Base-by-base conservation (phyloP, 2,888 invertebrate species). In the Clitarchus hookeri region DNA sequence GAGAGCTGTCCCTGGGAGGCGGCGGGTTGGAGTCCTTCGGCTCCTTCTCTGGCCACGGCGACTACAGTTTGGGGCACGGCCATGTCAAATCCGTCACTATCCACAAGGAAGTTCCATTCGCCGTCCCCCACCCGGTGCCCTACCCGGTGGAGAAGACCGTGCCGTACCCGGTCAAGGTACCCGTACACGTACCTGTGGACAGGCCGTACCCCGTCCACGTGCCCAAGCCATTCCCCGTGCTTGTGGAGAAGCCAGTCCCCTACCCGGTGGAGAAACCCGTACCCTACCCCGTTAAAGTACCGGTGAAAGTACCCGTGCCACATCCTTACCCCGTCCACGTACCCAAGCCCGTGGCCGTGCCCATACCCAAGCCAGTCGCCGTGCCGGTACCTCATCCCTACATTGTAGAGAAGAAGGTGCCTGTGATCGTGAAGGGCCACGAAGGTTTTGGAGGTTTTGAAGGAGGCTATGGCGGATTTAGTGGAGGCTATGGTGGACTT, bases 131-230 rank as follows among this genome's bases (percentile, higher is more conserved):
- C 9, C 91, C 91, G 0, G 91, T 91, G 84, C 91, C 91, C 23
- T 91, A 91, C 0, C 36, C 80, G 19, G 86, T 86, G 9, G 91
- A 91, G 85, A 91, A 91, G 89, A 90, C 91, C 87, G 85, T 91
- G 25, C 91, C 89, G n/a, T 90, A 90, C 87, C 88, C 89, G 0
- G 91, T 86, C 79, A 91, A 91, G 88, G 91, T 94, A 85, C 93
- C 93, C 89, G 95, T 95, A 86, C 80, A 85, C 6, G 87, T 87
- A 6, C 88, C 87, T 16, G 94, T 94, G 44, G 96, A 86, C 84
- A 87, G 86, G 54, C 88, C 87, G 12, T 88, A 87, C 86, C 88
- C 86, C 26, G 86, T 88, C 26, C 87, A 96, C 90, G 94, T 96
- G 87, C 95, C 95, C 77, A 94, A 94, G 89, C 88, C 88, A 23